phyloP scores from a whole-genome alignment of 2,888 invertebrate species.

The Sphaeridia pumilis region DNA sequence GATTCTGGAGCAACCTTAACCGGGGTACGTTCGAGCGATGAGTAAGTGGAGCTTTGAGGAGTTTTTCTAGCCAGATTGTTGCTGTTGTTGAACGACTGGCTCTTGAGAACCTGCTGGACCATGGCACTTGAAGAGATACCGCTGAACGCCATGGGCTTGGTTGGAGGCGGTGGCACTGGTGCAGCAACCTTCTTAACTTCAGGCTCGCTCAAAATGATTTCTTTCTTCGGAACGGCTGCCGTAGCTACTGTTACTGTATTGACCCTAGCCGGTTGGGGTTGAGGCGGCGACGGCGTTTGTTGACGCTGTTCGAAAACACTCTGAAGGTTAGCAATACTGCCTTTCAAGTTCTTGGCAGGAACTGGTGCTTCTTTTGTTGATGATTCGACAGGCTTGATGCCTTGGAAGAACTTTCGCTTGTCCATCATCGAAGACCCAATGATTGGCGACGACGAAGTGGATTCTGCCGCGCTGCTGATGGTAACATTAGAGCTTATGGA shows the following conservation, averaged over 20 bases:
- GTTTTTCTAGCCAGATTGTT: constrained; percentile 24
- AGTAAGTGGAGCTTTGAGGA: constrained; percentile 22
- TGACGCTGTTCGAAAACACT: constrained; percentile 34
- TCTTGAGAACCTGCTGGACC: constrained; percentile 31
- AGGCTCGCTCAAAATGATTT: too few species aligned
- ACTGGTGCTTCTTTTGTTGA: constrained; percentile 30
- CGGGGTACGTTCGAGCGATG: background rate
- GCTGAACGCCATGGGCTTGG: constrained; percentile 12
- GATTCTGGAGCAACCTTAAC: background rate
- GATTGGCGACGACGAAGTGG: constrained; percentile 5
- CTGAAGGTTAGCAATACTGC: constrained; percentile 34
- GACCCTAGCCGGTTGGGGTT: too few species aligned
- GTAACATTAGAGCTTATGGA: constrained; percentile 7
- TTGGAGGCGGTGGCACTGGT: background rate
- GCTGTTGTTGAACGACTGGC: constrained; percentile 20
- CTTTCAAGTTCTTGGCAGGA: constrained; percentile 33
- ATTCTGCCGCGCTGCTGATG: constrained; percentile 8
- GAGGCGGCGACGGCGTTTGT: constrained; percentile 12
- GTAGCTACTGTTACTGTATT: too few species aligned
- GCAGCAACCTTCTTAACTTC: constrained; percentile 1
- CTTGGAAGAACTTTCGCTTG: constrained; percentile 34
- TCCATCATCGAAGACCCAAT: constrained; percentile 17
- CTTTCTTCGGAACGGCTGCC: constrained; percentile 8
- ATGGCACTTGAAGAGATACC: constrained; percentile 21
- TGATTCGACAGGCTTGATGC: constrained; percentile 30